Evolutionary conservation across 2,113 vertebrate genomes (phyloP).

Genomic region (Rhinoptilus africanus): DNA sequence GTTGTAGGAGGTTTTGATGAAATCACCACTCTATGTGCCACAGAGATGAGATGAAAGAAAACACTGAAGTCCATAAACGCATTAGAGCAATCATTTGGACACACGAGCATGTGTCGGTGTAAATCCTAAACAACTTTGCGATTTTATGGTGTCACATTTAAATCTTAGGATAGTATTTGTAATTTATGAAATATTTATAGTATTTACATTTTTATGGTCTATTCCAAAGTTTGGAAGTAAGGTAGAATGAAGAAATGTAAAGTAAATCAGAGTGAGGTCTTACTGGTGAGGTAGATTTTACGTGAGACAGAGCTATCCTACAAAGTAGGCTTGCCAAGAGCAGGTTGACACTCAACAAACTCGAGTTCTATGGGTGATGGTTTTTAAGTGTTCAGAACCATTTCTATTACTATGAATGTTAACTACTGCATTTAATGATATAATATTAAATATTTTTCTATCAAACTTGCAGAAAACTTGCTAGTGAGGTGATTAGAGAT

Average conservation of each 20-base stretch:
- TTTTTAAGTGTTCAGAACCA: background rate
- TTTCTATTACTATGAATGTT: background rate
- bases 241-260: background rate
- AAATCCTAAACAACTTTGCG: background rate
- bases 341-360: background rate
- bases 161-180: background rate
- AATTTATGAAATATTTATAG: background rate
- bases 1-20: background rate
- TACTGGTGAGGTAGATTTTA: background rate
- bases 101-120: background rate
- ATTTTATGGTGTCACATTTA: background rate
- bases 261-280: background rate
- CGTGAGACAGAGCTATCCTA: background rate
- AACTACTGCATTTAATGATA: background rate
- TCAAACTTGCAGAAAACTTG: background rate
- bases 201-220: background rate
- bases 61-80: background rate
- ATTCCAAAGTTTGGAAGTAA: background rate
- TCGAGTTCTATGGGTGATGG: background rate
- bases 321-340: background rate
- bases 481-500: background rate
- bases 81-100: background rate
- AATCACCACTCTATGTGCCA: background rate
- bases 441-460: background rate
- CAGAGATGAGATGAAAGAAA: background rate